Percentiles rank a stretch among this genome's conserved stretches.
Conservation (phyloP, 2,888 invertebrate genomes). For the Eupsilia transversa region DNA sequence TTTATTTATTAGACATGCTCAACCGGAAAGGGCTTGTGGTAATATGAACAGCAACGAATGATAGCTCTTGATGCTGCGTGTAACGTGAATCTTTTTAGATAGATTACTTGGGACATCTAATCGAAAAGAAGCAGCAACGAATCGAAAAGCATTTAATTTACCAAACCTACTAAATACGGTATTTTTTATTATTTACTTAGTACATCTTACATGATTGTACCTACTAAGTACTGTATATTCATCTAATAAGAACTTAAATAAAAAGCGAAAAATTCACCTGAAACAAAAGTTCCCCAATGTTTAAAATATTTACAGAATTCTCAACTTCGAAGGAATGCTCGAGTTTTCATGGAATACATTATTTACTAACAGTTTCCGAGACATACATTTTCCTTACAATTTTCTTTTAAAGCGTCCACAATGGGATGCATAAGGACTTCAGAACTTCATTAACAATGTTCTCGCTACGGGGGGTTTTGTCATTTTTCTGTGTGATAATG, state of each 20-base stretch:
- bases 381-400: background rate
- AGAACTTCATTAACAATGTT: no score
- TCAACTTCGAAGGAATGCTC: constrained; percentile 9
- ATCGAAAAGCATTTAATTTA: background rate
- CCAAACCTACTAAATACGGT: background rate
- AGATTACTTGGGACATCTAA: background rate
- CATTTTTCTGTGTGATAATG: no score
- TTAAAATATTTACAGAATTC: constrained; percentile 25
- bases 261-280: constrained; percentile 3
- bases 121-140: background rate
- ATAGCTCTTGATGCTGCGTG: background rate
- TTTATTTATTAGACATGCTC: background rate
- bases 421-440: no score
- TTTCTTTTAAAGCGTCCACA: background rate
- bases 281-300: constrained; percentile 15
- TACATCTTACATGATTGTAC: background rate
- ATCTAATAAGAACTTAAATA: background rate
- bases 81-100: background rate
- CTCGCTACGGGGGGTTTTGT: no score
- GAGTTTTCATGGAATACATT: constrained; percentile 7
- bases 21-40: background rate
- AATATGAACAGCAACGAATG: background rate
- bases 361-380: constrained; percentile 5
- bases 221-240: background rate
- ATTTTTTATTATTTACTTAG: background rate